A percentile compares a stretch with the other conserved stretches of the same genome.
Evolutionary conservation across 2,888 invertebrate genomes (phyloP).

Genomic region (Ariolimax columbianus): DNA sequence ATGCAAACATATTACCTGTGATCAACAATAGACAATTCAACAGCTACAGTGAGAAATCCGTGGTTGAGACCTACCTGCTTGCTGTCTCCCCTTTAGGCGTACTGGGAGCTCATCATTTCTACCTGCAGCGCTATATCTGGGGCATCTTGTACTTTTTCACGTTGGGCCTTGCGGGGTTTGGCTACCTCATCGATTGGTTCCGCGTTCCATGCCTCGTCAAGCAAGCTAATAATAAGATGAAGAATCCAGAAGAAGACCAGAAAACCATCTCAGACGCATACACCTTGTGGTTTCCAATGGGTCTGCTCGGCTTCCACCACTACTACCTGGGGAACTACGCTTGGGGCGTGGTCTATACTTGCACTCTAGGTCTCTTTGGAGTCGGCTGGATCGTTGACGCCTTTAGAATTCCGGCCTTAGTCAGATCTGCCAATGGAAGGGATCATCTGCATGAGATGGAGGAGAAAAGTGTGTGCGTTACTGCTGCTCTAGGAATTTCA

Average conservation of each 20-base stretch:
- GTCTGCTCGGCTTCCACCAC: constrained; percentile 56
- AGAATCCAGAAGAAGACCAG: constrained; percentile 49
- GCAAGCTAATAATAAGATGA: constrained; percentile 53
- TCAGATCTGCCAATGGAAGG: constrained; percentile 52
- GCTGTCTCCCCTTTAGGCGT: constrained; percentile 22
- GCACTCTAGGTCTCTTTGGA: constrained; percentile 55
- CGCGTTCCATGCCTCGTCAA: constrained; percentile 63
- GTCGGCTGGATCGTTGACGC: constrained; percentile 58
- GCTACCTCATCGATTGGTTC: constrained; percentile 62
- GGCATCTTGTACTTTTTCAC: constrained; percentile 64
- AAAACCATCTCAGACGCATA: constrained; percentile 53
- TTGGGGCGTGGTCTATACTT: constrained; percentile 53
- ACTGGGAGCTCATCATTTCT: constrained; percentile 45
- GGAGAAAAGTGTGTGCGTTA: constrained; percentile 35
- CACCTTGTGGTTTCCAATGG: constrained; percentile 56
- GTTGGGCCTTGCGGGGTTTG: constrained; percentile 61
- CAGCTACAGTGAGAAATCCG: neutral
- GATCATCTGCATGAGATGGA: neutral
- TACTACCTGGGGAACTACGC: constrained; percentile 56
- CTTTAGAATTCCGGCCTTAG: constrained; percentile 54
- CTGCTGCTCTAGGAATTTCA: constrained; percentile 45
- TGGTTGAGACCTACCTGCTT: constrained; percentile 38
- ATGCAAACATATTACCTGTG: neutral
- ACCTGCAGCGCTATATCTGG: constrained; percentile 35
- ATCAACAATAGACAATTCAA: neutral